A percentile compares a stretch with the other conserved stretches of the same genome.
phyloP scores from a whole-genome alignment of 2,797 vertebrate genomes.

The Pangasius macronema region DNA sequence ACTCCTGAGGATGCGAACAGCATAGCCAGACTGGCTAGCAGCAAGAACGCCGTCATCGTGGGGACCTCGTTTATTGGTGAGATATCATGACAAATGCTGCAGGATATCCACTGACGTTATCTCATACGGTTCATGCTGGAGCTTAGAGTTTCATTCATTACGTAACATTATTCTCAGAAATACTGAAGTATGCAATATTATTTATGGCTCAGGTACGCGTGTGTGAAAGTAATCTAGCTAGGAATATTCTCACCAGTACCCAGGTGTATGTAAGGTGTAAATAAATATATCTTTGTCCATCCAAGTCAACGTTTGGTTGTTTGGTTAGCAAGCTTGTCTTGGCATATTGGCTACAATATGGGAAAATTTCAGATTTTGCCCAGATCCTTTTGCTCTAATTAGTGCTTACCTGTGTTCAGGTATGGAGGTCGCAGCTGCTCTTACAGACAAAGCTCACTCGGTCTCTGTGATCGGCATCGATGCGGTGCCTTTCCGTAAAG shows the following conservation, averaged over 20 bases:
- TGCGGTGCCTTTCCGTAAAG: constrained; percentile 88
- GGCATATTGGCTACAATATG: neutral
- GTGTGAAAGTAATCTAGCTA: neutral
- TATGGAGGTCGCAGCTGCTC: constrained; percentile 95
- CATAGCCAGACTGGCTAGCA: constrained; percentile 86
- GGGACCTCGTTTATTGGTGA: constrained; percentile 95
- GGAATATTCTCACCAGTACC: neutral
- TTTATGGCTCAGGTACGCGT: neutral
- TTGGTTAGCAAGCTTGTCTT: neutral
- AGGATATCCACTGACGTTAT: too few relatives aligned
- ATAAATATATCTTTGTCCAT: neutral
- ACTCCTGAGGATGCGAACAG: constrained; percentile 93
- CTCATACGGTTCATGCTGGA: neutral
- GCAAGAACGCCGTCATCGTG: constrained; percentile 92
- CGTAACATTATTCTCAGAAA: neutral
- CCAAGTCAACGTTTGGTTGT: neutral
- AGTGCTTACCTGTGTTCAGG: constrained; percentile 71
- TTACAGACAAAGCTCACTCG: constrained; percentile 93
- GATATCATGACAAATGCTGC: constrained; percentile 28
- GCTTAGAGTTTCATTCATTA: neutral
- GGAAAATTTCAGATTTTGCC: neutral
- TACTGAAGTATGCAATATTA: neutral
- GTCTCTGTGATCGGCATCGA: constrained; percentile 94
- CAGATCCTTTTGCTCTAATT: neutral
- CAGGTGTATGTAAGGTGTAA: neutral